Conservation (phyloP, 2,888 invertebrate genomes). For the Hemicrepidius hirtus region DNA sequence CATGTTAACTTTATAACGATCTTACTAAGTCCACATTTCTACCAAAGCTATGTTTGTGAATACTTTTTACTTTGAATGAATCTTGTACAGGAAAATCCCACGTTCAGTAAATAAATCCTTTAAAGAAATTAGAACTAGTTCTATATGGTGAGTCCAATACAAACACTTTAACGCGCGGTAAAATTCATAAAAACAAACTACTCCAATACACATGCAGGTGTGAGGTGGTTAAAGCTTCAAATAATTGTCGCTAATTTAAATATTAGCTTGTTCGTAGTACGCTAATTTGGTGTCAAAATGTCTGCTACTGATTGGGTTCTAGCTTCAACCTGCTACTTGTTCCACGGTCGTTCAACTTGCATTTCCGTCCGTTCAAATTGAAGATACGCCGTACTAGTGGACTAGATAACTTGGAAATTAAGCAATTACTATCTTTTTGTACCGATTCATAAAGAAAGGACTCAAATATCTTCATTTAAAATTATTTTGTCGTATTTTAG, state of each 20-base stretch:
- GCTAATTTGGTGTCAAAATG: conserved; percentile 42
- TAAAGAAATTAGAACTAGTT: no score
- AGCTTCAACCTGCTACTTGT: conserved; percentile 32
- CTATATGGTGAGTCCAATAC: neutral
- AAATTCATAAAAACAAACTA: conserved; percentile 2
- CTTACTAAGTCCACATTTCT: no score
- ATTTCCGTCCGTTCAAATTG: conserved; percentile 37
- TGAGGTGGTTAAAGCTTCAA: neutral
- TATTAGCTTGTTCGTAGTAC: conserved; percentile 13
- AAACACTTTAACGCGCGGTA: neutral
- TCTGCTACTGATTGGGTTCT: conserved; percentile 25
- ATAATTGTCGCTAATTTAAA: conserved; percentile 20
- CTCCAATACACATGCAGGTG: neutral
- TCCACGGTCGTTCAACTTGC: conserved; percentile 45
- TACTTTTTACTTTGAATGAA: no score
- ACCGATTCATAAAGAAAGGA: conserved; percentile 10
- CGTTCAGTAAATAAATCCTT: no score
- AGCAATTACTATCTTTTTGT: conserved; percentile 19
- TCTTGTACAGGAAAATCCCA: no score
- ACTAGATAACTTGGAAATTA: conserved; percentile 33
- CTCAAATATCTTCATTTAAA: neutral
- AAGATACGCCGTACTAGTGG: conserved; percentile 28
- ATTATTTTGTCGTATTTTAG: neutral
- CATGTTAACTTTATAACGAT: no score
- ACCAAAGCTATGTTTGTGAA: no score